These are phyloP conservation scores for Campylomormyrus tamandua DNA, from an alignment of 2,113 vertebrate genomes.

Conservation along the genomic window DNA sequence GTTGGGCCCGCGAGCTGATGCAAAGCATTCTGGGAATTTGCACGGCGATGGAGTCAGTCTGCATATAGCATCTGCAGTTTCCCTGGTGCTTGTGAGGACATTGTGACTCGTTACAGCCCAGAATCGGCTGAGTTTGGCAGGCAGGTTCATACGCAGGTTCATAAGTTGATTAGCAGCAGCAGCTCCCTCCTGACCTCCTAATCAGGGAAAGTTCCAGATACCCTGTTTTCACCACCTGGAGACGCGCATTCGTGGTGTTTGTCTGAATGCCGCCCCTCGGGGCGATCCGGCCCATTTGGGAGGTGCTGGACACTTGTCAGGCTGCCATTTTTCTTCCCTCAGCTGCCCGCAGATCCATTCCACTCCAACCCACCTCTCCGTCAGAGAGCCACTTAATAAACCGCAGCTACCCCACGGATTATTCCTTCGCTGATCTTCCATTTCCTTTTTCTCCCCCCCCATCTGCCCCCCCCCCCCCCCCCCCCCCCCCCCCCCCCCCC, in stretches of 20 bases:
- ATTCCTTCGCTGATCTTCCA: constrained; percentile 29
- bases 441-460: constrained; percentile 20
- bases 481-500: not conserved
- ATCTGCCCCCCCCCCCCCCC: not conserved
- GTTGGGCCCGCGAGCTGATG: constrained; percentile 47
- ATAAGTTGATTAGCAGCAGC: not conserved
- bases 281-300: not conserved
- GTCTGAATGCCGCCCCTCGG: not conserved
- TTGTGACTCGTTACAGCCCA: not conserved
- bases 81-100: not conserved
- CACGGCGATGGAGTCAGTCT: not conserved
- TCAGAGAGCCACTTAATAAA: constrained; percentile 58
- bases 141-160: not conserved
- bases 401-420: constrained; percentile 60
- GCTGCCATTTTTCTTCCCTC: constrained; percentile 40
- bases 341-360: constrained; percentile 42
- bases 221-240: not conserved
- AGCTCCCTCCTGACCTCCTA: not conserved
- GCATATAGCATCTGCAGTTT: not conserved
- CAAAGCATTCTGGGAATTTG: not conserved
- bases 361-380: constrained; percentile 55
- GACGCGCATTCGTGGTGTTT: not conserved
- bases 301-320: constrained; percentile 36
- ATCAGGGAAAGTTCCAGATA: not conserved
- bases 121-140: not conserved